Conservation (phyloP, 2,113 vertebrate species). For the Petrocephalus microphthalmus region DNA sequence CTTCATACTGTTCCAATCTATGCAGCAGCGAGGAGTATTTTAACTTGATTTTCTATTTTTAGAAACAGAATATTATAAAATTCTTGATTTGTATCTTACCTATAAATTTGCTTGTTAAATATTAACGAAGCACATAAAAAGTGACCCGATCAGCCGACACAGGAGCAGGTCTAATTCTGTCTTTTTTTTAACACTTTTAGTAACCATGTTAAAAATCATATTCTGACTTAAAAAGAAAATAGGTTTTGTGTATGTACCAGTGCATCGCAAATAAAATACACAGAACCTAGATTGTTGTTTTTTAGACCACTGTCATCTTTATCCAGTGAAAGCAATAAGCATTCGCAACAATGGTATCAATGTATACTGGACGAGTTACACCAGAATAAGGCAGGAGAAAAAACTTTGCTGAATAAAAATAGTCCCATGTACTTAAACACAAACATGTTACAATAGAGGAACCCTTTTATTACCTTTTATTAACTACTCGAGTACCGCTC, state of each 20-base stretch:
- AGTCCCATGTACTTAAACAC: neutral
- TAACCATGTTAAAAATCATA: slow-evolving; percentile 5
- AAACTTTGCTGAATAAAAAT: neutral
- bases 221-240: neutral
- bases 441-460: neutral
- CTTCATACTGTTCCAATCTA: neutral
- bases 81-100: neutral
- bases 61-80: neutral
- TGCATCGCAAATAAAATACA: neutral
- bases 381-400: neutral
- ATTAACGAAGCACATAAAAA: neutral
- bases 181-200: neutral
- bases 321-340: neutral
- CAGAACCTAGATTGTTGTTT: neutral
- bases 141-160: neutral
- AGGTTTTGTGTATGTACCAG: neutral
- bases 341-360: neutral
- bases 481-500: neutral
- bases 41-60: neutral
- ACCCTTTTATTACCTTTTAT: neutral
- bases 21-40: neutral
- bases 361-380: neutral
- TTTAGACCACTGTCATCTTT: neutral
- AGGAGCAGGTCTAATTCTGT: neutral
- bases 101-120: neutral